A percentile compares a stretch with the other conserved stretches of the same genome.
These are phyloP conservation scores for Perdita meconis DNA, from an alignment of 2,888 invertebrate genomes.

Conservation along the genomic window DNA sequence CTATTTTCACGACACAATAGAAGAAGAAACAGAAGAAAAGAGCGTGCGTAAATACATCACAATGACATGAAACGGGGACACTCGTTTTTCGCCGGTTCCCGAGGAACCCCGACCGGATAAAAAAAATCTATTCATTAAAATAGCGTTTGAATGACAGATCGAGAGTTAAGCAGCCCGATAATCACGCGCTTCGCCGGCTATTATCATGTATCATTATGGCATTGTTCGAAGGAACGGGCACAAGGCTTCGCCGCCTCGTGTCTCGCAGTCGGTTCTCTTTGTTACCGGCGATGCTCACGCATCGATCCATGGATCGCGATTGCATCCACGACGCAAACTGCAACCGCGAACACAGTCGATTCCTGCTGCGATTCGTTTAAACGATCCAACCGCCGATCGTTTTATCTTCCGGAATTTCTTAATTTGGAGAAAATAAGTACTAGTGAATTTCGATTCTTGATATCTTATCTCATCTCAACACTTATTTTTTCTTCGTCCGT, in stretches of 20 bases:
- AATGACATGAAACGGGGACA: slow-evolving; percentile 45
- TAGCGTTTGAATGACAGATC: slow-evolving; percentile 57
- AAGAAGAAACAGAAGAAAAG: not conserved
- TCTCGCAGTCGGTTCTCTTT: slow-evolving; percentile 42
- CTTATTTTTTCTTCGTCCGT: no score
- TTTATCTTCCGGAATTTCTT: no score
- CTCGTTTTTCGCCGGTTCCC: slow-evolving; percentile 14
- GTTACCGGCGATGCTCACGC: slow-evolving; percentile 33
- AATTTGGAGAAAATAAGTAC: no score
- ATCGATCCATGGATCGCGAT: slow-evolving; percentile 43
- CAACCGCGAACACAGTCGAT: not conserved
- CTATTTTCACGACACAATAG: no score
- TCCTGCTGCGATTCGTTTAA: no score
- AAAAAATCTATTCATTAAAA: slow-evolving; percentile 47
- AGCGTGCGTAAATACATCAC: not conserved
- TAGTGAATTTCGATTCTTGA: no score
- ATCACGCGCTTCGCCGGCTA: slow-evolving; percentile 57
- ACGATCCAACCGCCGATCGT: no score
- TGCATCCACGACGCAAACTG: slow-evolving; percentile 21
- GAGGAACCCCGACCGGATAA: slow-evolving; percentile 20
- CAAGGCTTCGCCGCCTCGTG: slow-evolving; percentile 65
- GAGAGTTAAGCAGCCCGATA: slow-evolving; percentile 61
- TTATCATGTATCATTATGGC: slow-evolving; percentile 67
- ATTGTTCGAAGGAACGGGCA: slow-evolving; percentile 71
- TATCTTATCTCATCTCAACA: no score